These are phyloP conservation scores for Polyploca ridens DNA, from an alignment of 2,888 invertebrate species.

Conservation along the genomic window DNA sequence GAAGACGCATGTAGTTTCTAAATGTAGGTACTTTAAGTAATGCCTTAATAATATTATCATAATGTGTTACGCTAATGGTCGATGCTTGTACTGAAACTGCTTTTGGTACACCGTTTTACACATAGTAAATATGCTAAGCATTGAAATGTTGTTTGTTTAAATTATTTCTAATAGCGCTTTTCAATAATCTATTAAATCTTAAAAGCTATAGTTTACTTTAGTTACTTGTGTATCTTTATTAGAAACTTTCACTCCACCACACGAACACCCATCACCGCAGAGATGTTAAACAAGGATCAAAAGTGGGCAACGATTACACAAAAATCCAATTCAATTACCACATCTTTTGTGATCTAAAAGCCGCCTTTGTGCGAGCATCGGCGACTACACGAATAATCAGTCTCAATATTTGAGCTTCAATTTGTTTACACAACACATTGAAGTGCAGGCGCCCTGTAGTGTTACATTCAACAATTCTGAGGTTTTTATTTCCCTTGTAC, in stretches of 20 bases:
- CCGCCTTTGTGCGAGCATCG: constrained; percentile 66
- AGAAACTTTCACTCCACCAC: constrained; percentile 17
- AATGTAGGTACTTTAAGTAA: constrained; percentile 4
- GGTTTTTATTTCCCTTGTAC: constrained; percentile 45
- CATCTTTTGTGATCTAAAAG: constrained; percentile 77
- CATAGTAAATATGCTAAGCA: not conserved
- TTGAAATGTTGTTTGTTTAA: not conserved
- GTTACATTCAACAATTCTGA: constrained; percentile 60
- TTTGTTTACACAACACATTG: constrained; percentile 71
- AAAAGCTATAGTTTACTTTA: no score
- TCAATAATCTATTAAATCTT: no score
- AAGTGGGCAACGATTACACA: constrained; percentile 69
- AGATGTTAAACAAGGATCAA: constrained; percentile 69
- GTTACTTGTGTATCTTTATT: constrained; percentile 19
- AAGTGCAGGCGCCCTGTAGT: constrained; percentile 66
- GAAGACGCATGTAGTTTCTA: constrained; percentile 5
- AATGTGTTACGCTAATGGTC: not conserved
- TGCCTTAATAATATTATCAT: constrained; percentile 6
- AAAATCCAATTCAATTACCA: constrained; percentile 79
- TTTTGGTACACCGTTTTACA: not conserved
- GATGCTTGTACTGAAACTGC: constrained; percentile 2
- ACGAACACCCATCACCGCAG: constrained; percentile 41
- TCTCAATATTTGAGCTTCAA: constrained; percentile 75
- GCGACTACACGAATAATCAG: constrained; percentile 72
- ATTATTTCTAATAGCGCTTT: no score